Evolutionary conservation across 2,888 invertebrate genomes (phyloP).

Genomic region (Noctua fimbriata): DNA sequence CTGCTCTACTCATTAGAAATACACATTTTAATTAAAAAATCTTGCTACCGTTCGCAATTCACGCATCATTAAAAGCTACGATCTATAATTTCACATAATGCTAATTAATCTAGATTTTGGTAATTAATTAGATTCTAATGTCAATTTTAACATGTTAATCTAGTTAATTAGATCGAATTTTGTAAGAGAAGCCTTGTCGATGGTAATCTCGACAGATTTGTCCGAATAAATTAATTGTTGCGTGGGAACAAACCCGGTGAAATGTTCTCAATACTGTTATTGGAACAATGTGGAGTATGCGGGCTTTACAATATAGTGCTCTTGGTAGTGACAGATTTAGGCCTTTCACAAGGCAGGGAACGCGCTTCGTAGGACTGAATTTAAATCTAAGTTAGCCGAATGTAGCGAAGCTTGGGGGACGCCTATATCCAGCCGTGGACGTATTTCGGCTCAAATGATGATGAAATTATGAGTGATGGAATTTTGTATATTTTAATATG

Average conservation of each 20-base stretch:
- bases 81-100: conserved; percentile 8
- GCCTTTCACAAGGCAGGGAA: background rate
- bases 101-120: background rate
- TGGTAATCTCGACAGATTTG: conserved; percentile 4
- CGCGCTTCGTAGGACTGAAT: background rate
- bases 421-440: background rate
- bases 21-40: background rate
- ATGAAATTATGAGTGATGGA: no score
- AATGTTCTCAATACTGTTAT: conserved; percentile 52
- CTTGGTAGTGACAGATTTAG: background rate
- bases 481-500: no score
- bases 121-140: conserved; percentile 31
- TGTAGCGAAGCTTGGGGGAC: background rate
- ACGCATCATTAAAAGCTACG: background rate
- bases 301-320: background rate
- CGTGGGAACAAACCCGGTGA: conserved; percentile 43
- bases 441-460: background rate
- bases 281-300: conserved; percentile 34
- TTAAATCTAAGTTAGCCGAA: background rate
- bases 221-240: conserved; percentile 32
- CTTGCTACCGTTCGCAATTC: background rate
- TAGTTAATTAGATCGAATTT: conserved; percentile 13
- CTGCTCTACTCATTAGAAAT: background rate
- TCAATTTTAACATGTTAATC: conserved; percentile 33
- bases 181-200: conserved; percentile 23